Conservation (phyloP, 2,797 vertebrate species). For the Macropodus opercularis region DNA sequence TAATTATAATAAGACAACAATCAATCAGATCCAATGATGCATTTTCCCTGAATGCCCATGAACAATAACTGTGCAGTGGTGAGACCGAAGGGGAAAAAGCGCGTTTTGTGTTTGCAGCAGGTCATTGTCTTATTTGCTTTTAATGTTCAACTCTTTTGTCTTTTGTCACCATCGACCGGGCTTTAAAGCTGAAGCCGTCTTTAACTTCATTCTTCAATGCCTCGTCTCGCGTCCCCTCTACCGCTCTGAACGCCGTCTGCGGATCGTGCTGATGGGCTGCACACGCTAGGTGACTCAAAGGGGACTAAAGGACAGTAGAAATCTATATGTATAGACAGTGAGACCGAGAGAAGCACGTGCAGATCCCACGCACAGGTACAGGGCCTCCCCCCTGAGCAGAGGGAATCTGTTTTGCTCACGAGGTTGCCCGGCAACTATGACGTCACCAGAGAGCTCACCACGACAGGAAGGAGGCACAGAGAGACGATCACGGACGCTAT, state of each 20-base stretch:
- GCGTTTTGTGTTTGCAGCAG: no score
- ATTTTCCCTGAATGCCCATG: no score
- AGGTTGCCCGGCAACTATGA: conserved; percentile 81
- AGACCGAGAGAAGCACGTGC: conserved; percentile 47
- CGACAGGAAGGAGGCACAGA: conserved; percentile 13
- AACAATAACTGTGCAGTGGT: no score
- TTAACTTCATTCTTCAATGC: no score
- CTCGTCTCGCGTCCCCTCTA: conserved; percentile 1
- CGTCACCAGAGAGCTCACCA: conserved; percentile 69
- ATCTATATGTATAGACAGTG: conserved; percentile 21
- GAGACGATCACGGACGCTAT: conserved; percentile 5
- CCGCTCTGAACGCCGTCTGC: conserved; percentile 5
- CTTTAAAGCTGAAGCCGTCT: no score
- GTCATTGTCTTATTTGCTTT: no score
- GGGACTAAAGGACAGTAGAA: conserved; percentile 33
- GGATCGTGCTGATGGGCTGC: conserved; percentile 31
- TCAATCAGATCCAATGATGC: no score
- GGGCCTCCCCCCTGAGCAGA: conserved; percentile 77
- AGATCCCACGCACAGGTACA: conserved; percentile 48
- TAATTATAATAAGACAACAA: no score
- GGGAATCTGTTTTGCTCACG: conserved; percentile 84
- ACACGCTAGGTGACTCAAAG: conserved; percentile 14
- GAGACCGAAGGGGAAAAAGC: no score
- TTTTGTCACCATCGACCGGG: no score
- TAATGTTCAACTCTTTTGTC: no score